phyloP scores from a whole-genome alignment of 1,140 invertebrate species.

The Asobara japonica region DNA sequence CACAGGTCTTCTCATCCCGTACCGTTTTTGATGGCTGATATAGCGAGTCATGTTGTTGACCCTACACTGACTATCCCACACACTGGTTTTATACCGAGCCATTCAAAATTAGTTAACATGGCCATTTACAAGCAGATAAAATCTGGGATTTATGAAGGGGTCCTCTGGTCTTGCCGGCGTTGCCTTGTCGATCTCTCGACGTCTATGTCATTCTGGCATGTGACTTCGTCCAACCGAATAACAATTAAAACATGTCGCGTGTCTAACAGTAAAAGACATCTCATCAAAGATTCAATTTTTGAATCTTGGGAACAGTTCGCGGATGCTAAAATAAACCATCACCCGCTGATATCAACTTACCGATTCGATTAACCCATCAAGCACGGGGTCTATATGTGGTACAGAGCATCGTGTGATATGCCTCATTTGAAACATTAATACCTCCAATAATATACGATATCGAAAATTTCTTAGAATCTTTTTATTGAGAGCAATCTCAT shows the following conservation, averaged over 20 bases:
- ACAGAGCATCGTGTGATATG: too few species aligned
- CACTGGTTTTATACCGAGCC: neutral
- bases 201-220: neutral
- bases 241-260: neutral
- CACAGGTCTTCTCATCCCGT: neutral
- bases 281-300: too few species aligned
- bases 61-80: constrained; percentile 7
- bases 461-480: too few species aligned
- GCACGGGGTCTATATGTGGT: too few species aligned
- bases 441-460: too few species aligned
- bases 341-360: too few species aligned
- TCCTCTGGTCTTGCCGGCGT: neutral
- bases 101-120: constrained; percentile 35
- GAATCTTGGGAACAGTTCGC: too few species aligned
- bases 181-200: neutral
- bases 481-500: too few species aligned
- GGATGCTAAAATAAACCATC: too few species aligned
- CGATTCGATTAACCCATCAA: too few species aligned
- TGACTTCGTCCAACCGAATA: neutral
- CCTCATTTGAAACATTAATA: too few species aligned
- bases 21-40: neutral
- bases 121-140: constrained; percentile 29
- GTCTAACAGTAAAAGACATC: too few species aligned
- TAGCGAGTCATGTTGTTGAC: neutral
- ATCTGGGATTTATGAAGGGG: constrained; percentile 32